A percentile compares a stretch with the other conserved stretches of the same genome.
These are phyloP conservation scores for Proisotoma minuta DNA, from an alignment of 2,888 invertebrate genomes.

Conservation along the genomic window DNA sequence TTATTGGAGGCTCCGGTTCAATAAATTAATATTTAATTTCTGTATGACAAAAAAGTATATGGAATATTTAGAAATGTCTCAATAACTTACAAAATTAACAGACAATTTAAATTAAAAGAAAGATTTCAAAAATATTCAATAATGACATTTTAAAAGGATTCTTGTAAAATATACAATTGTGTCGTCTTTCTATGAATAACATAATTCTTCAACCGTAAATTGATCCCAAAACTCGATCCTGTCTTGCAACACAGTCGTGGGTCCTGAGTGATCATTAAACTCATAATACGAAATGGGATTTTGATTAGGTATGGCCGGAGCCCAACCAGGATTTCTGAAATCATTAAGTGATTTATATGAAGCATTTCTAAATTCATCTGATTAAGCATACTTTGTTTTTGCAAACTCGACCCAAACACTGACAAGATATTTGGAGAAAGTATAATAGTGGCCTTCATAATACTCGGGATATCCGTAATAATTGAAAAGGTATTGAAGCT, in stretches of 20 bases:
- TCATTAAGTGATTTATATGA: too few relatives aligned
- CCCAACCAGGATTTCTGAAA: too few relatives aligned
- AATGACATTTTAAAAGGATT: too few relatives aligned
- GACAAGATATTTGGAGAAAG: constrained; percentile 27
- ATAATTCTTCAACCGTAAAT: constrained; percentile 25
- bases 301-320: background rate
- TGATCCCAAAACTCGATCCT: constrained; percentile 36
- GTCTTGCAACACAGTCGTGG: constrained; percentile 16
- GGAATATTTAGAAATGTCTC: too few relatives aligned
- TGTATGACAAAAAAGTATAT: too few relatives aligned
- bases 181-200: constrained; percentile 19
- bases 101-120: too few relatives aligned
- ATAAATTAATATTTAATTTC: too few relatives aligned
- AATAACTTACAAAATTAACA: too few relatives aligned
- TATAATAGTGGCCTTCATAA: constrained; percentile 18
- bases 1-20: too few relatives aligned
- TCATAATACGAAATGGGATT: constrained; percentile 21
- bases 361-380: constrained; percentile 4
- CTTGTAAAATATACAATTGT: too few relatives aligned
- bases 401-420: constrained; percentile 33
- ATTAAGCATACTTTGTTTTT: constrained; percentile 21
- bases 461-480: constrained; percentile 31
- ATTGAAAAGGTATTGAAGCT: constrained; percentile 30
- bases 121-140: too few relatives aligned
- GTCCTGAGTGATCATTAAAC: constrained; percentile 17